These are phyloP conservation scores for Lissonota sp. DNA, from an alignment of 2,888 invertebrate species.

Conservation along the genomic window DNA sequence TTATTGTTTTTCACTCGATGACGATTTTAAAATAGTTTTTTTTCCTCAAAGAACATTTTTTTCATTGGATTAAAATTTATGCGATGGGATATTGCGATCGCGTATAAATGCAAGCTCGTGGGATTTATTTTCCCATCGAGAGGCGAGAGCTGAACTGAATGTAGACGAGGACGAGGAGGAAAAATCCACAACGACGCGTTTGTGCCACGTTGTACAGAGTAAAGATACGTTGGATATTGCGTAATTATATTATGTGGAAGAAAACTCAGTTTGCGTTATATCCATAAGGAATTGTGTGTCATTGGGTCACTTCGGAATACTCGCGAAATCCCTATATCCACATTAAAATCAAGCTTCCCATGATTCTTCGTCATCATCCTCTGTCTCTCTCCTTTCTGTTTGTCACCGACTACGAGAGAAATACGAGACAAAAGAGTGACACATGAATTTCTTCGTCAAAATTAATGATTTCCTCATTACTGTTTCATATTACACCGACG, in stretches of 20 bases:
- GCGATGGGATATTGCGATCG: constrained; percentile 1
- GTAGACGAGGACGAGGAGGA: constrained; percentile 10
- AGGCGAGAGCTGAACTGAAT: constrained; percentile 40
- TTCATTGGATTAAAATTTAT: neutral
- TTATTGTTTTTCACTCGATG: too few species aligned
- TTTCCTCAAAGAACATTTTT: neutral
- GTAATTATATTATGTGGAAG: constrained; percentile 50
- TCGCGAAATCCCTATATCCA: constrained; percentile 28
- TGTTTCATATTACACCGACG: neutral
- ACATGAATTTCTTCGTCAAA: neutral
- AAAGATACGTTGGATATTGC: constrained; percentile 40
- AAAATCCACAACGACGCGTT: constrained; percentile 51
- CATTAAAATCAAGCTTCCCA: constrained; percentile 16
- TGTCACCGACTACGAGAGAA: constrained; percentile 2
- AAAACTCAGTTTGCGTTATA: constrained; percentile 46
- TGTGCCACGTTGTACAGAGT: neutral
- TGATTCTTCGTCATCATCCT: neutral
- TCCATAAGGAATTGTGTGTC: constrained; percentile 58
- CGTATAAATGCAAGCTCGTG: constrained; percentile 38
- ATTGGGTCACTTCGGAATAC: constrained; percentile 55
- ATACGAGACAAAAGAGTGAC: neutral
- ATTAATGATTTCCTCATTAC: neutral
- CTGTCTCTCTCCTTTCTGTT: constrained; percentile 31
- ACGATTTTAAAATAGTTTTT: neutral
- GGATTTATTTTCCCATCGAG: constrained; percentile 52